These are phyloP conservation scores for Rhinolophus sinicus DNA, from an alignment of 2,113 vertebrate species.

Conservation along the genomic window DNA sequence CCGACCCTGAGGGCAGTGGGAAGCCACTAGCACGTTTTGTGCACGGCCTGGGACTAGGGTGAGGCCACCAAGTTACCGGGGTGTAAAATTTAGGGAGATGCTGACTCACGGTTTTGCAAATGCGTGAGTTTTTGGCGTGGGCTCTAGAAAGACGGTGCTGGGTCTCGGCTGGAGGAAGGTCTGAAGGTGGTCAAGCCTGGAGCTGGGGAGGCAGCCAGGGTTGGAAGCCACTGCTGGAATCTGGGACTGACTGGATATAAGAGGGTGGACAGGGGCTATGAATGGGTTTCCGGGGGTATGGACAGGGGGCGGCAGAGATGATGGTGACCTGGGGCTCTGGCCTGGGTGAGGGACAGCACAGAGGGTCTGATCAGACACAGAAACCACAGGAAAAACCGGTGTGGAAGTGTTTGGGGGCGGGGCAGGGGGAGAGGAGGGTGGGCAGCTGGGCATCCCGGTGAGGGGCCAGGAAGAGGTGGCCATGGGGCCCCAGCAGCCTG, in stretches of 20 bases:
- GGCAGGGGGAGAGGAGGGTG: rapidly evolving
- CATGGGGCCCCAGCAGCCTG: rapidly evolving
- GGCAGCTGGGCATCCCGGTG: rapidly evolving
- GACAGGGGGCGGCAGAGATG: rapidly evolving
- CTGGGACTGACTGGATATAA: rapidly evolving
- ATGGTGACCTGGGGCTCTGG: neutral
- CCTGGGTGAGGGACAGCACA: neutral
- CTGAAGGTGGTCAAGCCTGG: rapidly evolving
- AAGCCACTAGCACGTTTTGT: rapidly evolving
- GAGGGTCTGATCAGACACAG: too few species aligned
- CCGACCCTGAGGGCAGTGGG: neutral
- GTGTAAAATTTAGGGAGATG: rapidly evolving
- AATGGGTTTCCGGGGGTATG: neutral
- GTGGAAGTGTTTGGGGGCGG: neutral
- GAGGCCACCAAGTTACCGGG: neutral
- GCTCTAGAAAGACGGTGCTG: neutral
- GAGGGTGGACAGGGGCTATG: neutral
- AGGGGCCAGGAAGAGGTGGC: rapidly evolving
- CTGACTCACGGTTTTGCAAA: rapidly evolving
- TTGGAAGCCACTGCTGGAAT: rapidly evolving
- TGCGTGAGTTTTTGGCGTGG: rapidly evolving
- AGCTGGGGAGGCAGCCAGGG: neutral
- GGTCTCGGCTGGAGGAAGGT: neutral
- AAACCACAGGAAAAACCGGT: rapidly evolving
- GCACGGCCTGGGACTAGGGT: rapidly evolving